Percentiles rank a stretch among this genome's conserved stretches.
Evolutionary conservation across 2,888 invertebrate genomes (phyloP).

Genomic region (Yponomeuta evonymella): DNA sequence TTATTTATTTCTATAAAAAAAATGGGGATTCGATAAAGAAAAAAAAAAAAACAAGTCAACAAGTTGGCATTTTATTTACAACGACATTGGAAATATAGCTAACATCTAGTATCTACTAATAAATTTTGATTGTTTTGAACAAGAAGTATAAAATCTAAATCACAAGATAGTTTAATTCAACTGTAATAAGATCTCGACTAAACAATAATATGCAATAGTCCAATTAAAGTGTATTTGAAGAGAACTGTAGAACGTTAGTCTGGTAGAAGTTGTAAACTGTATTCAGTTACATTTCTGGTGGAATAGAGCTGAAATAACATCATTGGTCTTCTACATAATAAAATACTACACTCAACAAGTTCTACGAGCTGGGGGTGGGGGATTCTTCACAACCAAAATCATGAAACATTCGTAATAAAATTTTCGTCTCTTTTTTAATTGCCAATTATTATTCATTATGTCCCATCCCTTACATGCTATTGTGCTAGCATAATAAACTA

Average conservation of each 20-base stretch:
- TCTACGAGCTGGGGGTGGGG: conserved; percentile 11
- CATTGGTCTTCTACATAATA: not conserved
- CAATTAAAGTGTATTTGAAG: not conserved
- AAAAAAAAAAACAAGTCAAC: conserved; percentile 50
- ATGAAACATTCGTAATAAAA: conserved; percentile 18
- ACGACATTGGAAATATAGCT: conserved; percentile 76
- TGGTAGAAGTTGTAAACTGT: not conserved
- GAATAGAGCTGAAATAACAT: not conserved
- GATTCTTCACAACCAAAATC: conserved; percentile 42
- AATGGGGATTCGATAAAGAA: conserved; percentile 13
- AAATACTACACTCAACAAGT: not conserved
- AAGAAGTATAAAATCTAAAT: conserved; percentile 77
- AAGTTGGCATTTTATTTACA: conserved; percentile 78
- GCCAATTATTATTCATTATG: conserved; percentile 40
- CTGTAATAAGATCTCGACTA: conserved; percentile 62
- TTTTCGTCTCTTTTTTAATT: conserved; percentile 24
- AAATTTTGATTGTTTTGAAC: conserved; percentile 74
- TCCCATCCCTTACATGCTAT: conserved; percentile 62
- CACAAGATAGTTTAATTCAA: conserved; percentile 64
- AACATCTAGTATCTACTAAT: conserved; percentile 74
- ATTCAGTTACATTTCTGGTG: not conserved
- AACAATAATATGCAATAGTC: conserved; percentile 29
- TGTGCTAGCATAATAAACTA: conserved; percentile 63
- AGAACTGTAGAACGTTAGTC: not conserved
- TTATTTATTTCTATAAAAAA: not conserved